Evolutionary conservation across 2,888 invertebrate species (phyloP).

Genomic region (Julus scandinavius): DNA sequence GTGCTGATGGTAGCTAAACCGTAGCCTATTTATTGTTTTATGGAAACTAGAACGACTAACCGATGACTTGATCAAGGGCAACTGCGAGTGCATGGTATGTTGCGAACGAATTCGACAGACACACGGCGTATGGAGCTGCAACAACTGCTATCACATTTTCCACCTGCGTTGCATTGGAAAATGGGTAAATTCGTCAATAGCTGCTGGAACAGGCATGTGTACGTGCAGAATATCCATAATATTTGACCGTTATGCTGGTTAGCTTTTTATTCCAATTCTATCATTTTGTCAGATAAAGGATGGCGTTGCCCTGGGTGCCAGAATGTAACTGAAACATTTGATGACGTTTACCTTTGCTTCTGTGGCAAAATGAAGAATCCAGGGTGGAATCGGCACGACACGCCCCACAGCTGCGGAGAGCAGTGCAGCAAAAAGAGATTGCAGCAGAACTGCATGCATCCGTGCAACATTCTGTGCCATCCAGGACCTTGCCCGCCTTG

Average conservation of each 20-base stretch:
- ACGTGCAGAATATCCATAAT: neutral
- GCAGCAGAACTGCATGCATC: constrained; percentile 69
- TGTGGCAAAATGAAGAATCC: constrained; percentile 85
- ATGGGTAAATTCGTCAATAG: constrained; percentile 88
- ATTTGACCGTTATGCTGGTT: neutral
- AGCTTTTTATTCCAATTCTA: no score
- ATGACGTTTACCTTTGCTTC: constrained; percentile 87
- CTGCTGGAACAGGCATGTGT: neutral
- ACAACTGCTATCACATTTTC: constrained; percentile 90
- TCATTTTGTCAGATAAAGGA: constrained; percentile 69
- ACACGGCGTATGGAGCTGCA: constrained; percentile 90
- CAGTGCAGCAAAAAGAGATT: constrained; percentile 74
- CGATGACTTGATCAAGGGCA: constrained; percentile 82
- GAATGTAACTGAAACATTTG: constrained; percentile 78
- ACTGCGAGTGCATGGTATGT: constrained; percentile 93
- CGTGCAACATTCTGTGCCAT: constrained; percentile 85
- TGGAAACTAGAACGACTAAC: constrained; percentile 75
- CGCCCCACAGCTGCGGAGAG: constrained; percentile 93
- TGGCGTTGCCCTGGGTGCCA: constrained; percentile 99
- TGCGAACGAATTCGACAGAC: constrained; percentile 84
- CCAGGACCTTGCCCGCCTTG: constrained; percentile 96
- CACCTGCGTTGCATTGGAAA: constrained; percentile 90
- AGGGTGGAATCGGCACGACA: constrained; percentile 78
- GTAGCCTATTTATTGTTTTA: neutral
- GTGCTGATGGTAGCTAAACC: no score